Conservation (phyloP, 2,113 vertebrate genomes). For the Chroicocephalus ridibundus region DNA sequence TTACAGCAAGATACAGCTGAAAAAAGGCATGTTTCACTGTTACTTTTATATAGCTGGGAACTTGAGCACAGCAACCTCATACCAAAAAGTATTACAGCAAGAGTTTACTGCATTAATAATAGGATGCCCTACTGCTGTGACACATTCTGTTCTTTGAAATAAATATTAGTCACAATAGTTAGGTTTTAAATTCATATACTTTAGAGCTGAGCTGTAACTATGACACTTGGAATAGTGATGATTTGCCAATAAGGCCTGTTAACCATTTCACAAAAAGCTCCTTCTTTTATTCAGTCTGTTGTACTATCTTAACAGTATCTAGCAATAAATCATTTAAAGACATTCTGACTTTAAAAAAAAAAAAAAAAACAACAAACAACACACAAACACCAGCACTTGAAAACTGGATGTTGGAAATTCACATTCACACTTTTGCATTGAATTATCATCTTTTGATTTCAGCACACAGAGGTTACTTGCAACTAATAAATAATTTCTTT, state of each 20-base stretch:
- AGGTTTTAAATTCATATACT: conserved; percentile 65
- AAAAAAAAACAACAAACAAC: background rate
- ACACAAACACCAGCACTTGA: background rate
- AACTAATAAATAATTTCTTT: background rate
- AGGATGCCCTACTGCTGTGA: conserved; percentile 69
- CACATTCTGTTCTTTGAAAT: conserved; percentile 69
- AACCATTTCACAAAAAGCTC: conserved; percentile 42
- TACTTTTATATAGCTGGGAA: conserved; percentile 62
- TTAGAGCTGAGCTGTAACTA: conserved; percentile 54
- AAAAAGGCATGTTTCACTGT: conserved; percentile 66
- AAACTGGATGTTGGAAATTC: conserved; percentile 43
- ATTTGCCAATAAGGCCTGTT: conserved; percentile 65
- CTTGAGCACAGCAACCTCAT: conserved; percentile 45
- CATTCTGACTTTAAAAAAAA: conserved; percentile 57
- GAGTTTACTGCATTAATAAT: conserved; percentile 75
- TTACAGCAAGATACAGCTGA: conserved; percentile 50
- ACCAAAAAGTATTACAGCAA: conserved; percentile 55
- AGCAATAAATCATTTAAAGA: conserved; percentile 53
- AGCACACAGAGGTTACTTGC: background rate
- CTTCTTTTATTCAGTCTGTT: background rate
- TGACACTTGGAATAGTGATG: conserved; percentile 37
- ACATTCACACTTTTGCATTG: conserved; percentile 48
- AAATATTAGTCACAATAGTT: conserved; percentile 73
- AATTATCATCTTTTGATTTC: conserved; percentile 15
- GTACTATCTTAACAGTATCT: background rate